These are phyloP conservation scores for Dreissena polymorpha DNA, from an alignment of 1,140 invertebrate genomes.

Conservation along the genomic window DNA sequence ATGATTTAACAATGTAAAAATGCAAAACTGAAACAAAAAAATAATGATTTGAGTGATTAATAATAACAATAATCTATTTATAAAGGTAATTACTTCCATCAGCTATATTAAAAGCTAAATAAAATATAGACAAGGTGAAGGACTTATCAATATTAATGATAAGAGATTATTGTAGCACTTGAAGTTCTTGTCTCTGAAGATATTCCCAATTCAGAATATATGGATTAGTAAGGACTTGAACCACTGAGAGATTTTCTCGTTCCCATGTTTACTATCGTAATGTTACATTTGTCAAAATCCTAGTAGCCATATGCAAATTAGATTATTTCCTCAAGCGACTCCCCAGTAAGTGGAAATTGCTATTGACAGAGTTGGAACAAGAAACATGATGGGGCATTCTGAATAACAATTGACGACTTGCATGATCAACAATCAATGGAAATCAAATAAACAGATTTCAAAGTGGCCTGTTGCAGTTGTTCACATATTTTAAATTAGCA, in stretches of 20 bases:
- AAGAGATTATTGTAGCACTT: too few relatives aligned
- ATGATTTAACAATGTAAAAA: too few relatives aligned
- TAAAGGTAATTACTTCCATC: too few relatives aligned
- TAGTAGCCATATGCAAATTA: constrained; percentile 7
- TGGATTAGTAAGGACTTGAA: not conserved
- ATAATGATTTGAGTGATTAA: too few relatives aligned
- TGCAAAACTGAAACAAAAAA: too few relatives aligned
- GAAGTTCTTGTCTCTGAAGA: too few relatives aligned
- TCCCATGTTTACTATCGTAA: not conserved
- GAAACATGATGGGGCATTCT: not conserved
- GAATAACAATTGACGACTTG: not conserved
- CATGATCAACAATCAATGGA: constrained; percentile 4
- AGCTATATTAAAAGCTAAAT: too few relatives aligned
- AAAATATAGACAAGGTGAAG: too few relatives aligned
- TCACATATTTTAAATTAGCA: too few relatives aligned
- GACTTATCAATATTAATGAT: too few relatives aligned
- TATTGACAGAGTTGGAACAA: constrained; percentile 1
- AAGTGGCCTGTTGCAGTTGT: too few relatives aligned
- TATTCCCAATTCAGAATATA: not conserved
- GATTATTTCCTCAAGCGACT: not conserved
- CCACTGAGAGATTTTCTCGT: not conserved
- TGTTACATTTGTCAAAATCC: constrained; percentile 1
- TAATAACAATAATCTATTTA: too few relatives aligned
- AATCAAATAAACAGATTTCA: not conserved
- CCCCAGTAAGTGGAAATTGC: not conserved